These are phyloP conservation scores for Mactromeris polynyma DNA, from an alignment of 2,888 invertebrate genomes.

Conservation along the genomic window DNA sequence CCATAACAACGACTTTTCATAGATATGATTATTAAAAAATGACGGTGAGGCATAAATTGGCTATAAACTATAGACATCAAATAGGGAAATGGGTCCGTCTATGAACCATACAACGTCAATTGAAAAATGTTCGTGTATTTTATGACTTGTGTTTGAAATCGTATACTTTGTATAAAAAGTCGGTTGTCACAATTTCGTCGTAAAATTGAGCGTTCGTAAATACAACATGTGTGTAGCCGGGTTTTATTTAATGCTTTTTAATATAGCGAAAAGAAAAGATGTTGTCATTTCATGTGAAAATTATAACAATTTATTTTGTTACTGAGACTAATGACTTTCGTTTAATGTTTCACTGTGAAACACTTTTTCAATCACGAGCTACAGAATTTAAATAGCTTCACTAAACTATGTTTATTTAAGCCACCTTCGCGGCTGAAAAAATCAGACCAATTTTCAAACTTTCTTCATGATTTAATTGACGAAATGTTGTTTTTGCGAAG, in stretches of 20 bases:
- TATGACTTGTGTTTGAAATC: background rate
- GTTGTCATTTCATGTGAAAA: background rate
- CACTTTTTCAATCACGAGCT: background rate
- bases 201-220: constrained; percentile 4
- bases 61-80: constrained; percentile 10
- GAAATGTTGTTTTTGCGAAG: no score
- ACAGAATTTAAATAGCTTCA: background rate
- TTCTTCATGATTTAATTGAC: no score
- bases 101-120: background rate
- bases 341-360: background rate
- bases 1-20: constrained; percentile 3
- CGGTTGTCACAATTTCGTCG: constrained; percentile 10
- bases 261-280: background rate
- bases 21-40: constrained; percentile 22
- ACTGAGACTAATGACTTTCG: background rate
- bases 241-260: constrained; percentile 1
- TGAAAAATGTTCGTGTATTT: background rate
- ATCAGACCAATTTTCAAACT: no score
- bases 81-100: background rate
- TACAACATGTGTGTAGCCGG: background rate
- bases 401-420: background rate
- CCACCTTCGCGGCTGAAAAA: background rate
- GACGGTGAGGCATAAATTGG: constrained; percentile 8
- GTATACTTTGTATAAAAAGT: constrained; percentile 10
- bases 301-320: constrained; percentile 11